Evolutionary conservation across 2,888 invertebrate genomes (phyloP).

Genomic region (Psylliodes chrysocephalus): DNA sequence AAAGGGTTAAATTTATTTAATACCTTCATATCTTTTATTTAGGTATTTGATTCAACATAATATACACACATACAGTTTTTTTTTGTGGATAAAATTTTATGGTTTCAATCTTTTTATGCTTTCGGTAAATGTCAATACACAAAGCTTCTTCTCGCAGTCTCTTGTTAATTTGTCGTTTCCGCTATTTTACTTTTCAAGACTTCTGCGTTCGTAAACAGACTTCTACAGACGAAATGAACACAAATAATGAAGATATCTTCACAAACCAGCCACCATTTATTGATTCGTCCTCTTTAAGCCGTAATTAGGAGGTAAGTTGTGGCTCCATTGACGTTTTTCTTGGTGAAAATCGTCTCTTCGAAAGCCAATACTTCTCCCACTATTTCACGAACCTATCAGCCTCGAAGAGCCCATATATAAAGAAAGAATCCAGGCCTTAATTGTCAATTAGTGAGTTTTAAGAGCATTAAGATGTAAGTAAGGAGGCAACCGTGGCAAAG

Average conservation of each 20-base stretch:
- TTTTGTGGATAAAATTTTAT: too few species aligned
- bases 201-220: too few species aligned
- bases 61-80: too few species aligned
- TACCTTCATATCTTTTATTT: too few species aligned
- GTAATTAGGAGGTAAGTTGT: slow-evolving; percentile 19
- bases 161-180: too few species aligned
- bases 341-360: neutral
- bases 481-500: slow-evolving; percentile 49
- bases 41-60: too few species aligned
- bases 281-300: neutral
- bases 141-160: too few species aligned
- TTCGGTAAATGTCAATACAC: too few species aligned
- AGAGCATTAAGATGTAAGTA: slow-evolving; percentile 56
- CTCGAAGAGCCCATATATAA: slow-evolving; percentile 35
- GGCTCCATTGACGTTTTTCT: slow-evolving; percentile 7
- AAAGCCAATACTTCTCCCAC: slow-evolving; percentile 19
- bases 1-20: too few species aligned
- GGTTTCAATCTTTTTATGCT: too few species aligned
- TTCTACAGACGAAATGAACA: neutral
- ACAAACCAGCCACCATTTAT: neutral
- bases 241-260: neutral
- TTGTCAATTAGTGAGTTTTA: slow-evolving; percentile 55
- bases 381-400: slow-evolving; percentile 24
- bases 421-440: slow-evolving; percentile 47
- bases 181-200: too few species aligned